Conservation (phyloP, 1,140 invertebrate species). For the Gryon sp. region DNA sequence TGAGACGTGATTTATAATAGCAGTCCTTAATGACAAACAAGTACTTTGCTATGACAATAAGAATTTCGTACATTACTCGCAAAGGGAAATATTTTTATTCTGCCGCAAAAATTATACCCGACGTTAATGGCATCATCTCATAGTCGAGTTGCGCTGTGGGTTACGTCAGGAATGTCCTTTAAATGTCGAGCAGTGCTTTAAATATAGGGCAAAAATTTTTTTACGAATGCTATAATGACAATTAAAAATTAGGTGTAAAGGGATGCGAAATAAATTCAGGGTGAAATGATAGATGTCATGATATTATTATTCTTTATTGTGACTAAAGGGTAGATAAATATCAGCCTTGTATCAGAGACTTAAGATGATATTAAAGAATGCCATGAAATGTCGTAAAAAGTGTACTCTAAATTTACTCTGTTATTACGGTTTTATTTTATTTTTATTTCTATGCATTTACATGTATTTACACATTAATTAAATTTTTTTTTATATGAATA, state of each 20-base stretch:
- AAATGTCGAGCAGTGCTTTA: constrained; percentile 65
- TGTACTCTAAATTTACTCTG: not conserved
- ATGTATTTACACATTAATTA: too few species aligned
- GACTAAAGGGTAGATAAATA: constrained; percentile 51
- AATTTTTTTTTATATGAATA: too few species aligned
- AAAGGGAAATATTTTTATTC: constrained; percentile 59
- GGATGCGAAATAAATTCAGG: constrained; percentile 26
- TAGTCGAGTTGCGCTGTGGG: constrained; percentile 37
- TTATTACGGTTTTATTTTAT: not conserved
- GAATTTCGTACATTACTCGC: constrained; percentile 48
- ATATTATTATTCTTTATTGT: constrained; percentile 17
- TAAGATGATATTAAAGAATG: constrained; percentile 15
- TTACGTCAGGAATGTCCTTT: constrained; percentile 66
- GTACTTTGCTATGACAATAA: constrained; percentile 61
- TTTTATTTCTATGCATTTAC: too few species aligned
- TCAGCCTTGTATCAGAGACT: constrained; percentile 26
- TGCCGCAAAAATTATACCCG: constrained; percentile 59
- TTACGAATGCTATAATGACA: constrained; percentile 40
- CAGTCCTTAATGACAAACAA: constrained; percentile 52
- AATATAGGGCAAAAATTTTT: constrained; percentile 53
- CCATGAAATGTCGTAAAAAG: constrained; percentile 43
- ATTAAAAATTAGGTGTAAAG: constrained; percentile 55
- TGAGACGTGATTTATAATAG: constrained; percentile 29
- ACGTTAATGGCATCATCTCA: constrained; percentile 63
- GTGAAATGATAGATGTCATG: constrained; percentile 20